Base-by-base conservation (phyloP, 1,140 invertebrate genomes). In the Matsumurasca onukii region DNA sequence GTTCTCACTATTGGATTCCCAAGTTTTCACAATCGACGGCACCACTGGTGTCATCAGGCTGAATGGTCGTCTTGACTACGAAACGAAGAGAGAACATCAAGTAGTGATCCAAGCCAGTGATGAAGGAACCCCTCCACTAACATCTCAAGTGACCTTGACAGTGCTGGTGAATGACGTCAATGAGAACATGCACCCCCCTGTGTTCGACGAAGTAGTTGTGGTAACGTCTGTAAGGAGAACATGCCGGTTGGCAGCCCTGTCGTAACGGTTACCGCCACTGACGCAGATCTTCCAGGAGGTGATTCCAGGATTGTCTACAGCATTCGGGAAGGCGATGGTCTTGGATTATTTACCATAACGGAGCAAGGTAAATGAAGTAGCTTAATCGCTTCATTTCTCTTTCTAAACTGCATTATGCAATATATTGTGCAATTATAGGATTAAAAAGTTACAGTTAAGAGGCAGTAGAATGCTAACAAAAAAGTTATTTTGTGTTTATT, bases 341-440 rank as follows among this genome's bases (percentile, higher is more conserved):
- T 98, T 55, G 94, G 95, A 20, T 85, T 91, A 55, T 98, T 98
- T 82, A 86, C 88, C 67, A 92, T 98, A 64, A 94, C 97, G 75
- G 86, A 90, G 74, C 84, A 92, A 85, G 95, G 95, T 95, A 80
- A 17, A 5, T 52, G 30, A n/a, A n/a, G n/a, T n/a, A n/a, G n/a
- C n/a, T n/a, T n/a, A n/a, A n/a, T n/a, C n/a, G n/a, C n/a, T n/a
- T n/a, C n/a, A n/a, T n/a, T n/a, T n/a, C n/a, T n/a, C n/a, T n/a
- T n/a, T n/a, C n/a, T n/a, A n/a, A n/a, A n/a, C n/a, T n/a, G n/a
- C n/a, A n/a, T n/a, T n/a, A n/a, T n/a, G n/a, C n/a, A n/a, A n/a
- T n/a, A n/a, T n/a, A n/a, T n/a, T n/a, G n/a, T n/a, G n/a, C n/a
- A n/a, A n/a, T n/a, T n/a, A n/a, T n/a, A n/a, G n/a, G n/a, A n/a